phyloP scores from a whole-genome alignment of 1,140 invertebrate genomes.

The Elysia chlorotica region DNA sequence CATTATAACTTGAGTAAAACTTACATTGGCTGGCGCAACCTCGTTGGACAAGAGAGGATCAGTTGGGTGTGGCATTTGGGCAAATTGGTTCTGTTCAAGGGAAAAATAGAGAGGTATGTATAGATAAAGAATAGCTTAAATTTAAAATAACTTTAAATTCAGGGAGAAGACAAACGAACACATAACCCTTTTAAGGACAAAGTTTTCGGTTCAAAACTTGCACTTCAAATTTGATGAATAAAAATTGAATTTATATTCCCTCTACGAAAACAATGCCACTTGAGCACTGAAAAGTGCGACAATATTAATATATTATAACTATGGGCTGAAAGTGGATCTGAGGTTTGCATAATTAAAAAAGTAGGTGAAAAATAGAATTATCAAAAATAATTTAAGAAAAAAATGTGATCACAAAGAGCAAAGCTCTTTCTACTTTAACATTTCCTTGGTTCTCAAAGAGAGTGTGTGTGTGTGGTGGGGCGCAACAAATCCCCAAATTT shows the following conservation, averaged over 20 bases:
- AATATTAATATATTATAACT: too few relatives aligned
- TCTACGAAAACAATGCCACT: too few relatives aligned
- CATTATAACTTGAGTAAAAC: too few relatives aligned
- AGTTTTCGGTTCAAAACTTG: too few relatives aligned
- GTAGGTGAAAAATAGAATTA: too few relatives aligned
- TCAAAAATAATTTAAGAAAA: background rate
- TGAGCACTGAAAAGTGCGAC: too few relatives aligned
- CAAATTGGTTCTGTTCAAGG: constrained; percentile 9
- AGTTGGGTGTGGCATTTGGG: background rate
- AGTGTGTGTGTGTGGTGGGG: background rate
- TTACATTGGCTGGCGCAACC: constrained; percentile 10
- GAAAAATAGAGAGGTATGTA: constrained; percentile 10
- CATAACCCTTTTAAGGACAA: constrained; percentile 2
- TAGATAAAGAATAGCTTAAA: background rate
- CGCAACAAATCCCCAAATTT: background rate
- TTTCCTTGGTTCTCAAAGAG: constrained; percentile 13
- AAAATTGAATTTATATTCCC: too few relatives aligned
- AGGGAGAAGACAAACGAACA: background rate
- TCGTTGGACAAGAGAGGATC: constrained; percentile 13
- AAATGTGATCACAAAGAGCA: background rate
- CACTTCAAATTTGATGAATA: too few relatives aligned
- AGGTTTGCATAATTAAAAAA: too few relatives aligned
- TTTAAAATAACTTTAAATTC: background rate
- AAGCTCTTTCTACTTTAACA: background rate
- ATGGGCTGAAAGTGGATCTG: too few relatives aligned